Evolutionary conservation across 2,888 invertebrate species (phyloP), one percentile per base, ranked within the genome.

Genomic region (Dicyrtomina minuta): DNA sequence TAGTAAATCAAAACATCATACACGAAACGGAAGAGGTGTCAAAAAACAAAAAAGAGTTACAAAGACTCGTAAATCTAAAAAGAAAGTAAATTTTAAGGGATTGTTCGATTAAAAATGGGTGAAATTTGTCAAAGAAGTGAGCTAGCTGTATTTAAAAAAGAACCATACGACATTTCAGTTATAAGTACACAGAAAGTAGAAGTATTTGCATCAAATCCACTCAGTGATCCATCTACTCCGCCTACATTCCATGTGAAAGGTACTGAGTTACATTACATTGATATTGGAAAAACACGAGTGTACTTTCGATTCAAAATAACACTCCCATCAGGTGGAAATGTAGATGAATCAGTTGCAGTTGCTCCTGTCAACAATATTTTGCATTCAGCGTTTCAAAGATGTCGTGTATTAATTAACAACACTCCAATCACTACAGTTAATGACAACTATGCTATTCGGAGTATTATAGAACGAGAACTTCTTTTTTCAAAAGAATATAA

Each of bases 241-340:
- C 20, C 71, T 1, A 51, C 55, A n/a, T 74, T 74, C 51, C 26
- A 39, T 26, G 51, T 73, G 1, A 68, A 27, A 12, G 58, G 69
- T 12, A 71, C 59, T 44, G 74, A 74, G 27, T 55, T 26, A 5
- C 74, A 72, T 17, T 73, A 71, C 46, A 41, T 74, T 3, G 71
- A 70, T 22, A 5, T 68, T 27, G 3, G 46, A 1, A 41, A 61
- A 44, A 66, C 70, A 17, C 26, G 61, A 51, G 46, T 74, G 1
- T 62, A 66, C 27, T 24, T 74, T 13, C 24, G 66, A 10, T 17
- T 44, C 8, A 68, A 68, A 60, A 44, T 70, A 22, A 1, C 49
- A 17, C 41, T 15, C 5, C 5, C 70, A n/a, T 24, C 27, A 8
- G 70, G 68, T 1, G n/a, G 17, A 0, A 22, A 13, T 8, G 22